Percentiles rank a stretch among this genome's conserved stretches.
These are phyloP conservation scores for Drosophila punjabiensis DNA, from an alignment of 1,140 invertebrate genomes.

Conservation along the genomic window DNA sequence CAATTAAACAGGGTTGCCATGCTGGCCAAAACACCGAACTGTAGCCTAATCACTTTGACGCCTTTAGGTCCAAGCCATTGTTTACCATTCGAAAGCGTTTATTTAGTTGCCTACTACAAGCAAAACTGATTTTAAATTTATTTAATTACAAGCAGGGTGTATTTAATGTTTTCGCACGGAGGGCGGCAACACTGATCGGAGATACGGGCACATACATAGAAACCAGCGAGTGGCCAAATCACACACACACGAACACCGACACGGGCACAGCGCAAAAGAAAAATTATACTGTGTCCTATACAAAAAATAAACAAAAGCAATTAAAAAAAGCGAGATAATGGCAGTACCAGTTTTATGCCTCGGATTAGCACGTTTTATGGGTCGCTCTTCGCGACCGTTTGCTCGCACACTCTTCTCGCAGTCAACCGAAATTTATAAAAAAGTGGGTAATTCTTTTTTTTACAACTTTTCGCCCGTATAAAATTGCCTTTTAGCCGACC, in stretches of 20 bases:
- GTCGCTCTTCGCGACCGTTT: slow-evolving; percentile 31
- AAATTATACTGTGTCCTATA: slow-evolving; percentile 75
- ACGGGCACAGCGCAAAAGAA: slow-evolving; percentile 76
- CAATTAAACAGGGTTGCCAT: slow-evolving; percentile 80
- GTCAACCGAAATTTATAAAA: slow-evolving; percentile 33
- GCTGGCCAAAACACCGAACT: slow-evolving; percentile 6
- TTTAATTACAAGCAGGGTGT: slow-evolving; percentile 11
- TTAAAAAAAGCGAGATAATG: slow-evolving; percentile 73
- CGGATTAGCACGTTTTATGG: slow-evolving; percentile 64
- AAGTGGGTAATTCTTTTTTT: slow-evolving; percentile 60
- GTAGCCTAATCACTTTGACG: background rate
- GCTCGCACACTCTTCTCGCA: slow-evolving; percentile 16
- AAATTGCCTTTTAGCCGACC: slow-evolving; percentile 78
- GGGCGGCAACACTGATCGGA: slow-evolving; percentile 55
- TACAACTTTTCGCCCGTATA: slow-evolving; percentile 71
- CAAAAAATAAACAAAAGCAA: slow-evolving; percentile 84
- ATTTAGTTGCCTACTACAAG: background rate
- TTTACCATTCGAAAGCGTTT: background rate
- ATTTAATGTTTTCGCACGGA: slow-evolving; percentile 1
- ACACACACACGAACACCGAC: slow-evolving; percentile 38
- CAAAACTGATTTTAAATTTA: background rate
- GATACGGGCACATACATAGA: slow-evolving; percentile 68
- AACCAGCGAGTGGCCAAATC: slow-evolving; percentile 68
- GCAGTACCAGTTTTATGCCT: slow-evolving; percentile 67
- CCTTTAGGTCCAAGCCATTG: background rate